A percentile compares a stretch with the other conserved stretches of the same genome.
phyloP scores from a whole-genome alignment of 2,888 invertebrate genomes.

The Dorcus hopei region DNA sequence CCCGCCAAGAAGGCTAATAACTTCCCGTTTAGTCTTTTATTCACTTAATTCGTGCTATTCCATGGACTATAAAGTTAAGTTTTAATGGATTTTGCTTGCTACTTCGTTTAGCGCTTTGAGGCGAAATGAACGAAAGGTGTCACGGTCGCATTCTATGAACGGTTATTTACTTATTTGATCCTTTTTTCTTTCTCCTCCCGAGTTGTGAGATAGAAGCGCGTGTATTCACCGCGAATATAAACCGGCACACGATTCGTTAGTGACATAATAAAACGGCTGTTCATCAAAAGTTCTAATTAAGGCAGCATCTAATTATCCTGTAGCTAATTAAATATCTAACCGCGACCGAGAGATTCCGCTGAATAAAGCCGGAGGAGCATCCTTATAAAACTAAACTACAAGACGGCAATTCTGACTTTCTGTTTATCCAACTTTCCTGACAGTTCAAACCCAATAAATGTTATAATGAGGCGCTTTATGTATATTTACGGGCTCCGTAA shows the following conservation, averaged over 20 bases:
- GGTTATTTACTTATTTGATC: no score
- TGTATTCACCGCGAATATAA: constrained; percentile 1
- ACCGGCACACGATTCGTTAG: constrained; percentile 11
- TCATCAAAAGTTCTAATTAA: constrained; percentile 48
- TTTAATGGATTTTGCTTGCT: neutral
- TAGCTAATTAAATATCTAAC: constrained; percentile 49
- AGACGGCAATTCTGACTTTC: constrained; percentile 44
- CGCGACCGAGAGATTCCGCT: constrained; percentile 37
- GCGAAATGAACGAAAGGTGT: no score
- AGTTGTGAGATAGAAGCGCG: no score
- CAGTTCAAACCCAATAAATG: constrained; percentile 46
- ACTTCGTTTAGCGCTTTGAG: neutral
- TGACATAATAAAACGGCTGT: constrained; percentile 28
- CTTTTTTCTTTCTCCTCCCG: no score
- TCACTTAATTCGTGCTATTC: constrained; percentile 16
- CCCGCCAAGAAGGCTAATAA: constrained; percentile 18
- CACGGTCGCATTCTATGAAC: no score
- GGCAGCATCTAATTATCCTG: constrained; percentile 48
- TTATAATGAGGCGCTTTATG: constrained; percentile 44
- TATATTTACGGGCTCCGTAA: constrained; percentile 41
- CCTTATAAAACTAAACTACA: constrained; percentile 47
- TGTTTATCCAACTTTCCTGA: constrained; percentile 46
- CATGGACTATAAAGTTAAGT: neutral
- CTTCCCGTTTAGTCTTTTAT: constrained; percentile 18
- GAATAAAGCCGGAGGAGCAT: constrained; percentile 39